Base-by-base conservation (phyloP, 2,888 invertebrate genomes). In the Lithosia quadra region DNA sequence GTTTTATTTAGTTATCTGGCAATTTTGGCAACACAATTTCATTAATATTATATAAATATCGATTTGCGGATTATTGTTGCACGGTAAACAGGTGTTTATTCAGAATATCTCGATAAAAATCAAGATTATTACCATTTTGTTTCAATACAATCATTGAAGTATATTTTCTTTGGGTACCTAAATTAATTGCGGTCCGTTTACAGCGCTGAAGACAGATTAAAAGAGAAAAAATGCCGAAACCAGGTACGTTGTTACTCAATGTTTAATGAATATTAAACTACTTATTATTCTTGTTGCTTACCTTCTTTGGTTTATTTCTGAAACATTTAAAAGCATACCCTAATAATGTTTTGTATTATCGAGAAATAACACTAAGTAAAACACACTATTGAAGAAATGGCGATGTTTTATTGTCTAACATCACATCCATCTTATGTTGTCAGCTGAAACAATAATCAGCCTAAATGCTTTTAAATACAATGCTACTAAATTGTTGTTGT, bases 151-250 rank as follows among this genome's bases (percentile, higher is more conserved):
- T 33, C 36, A 22, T 60, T 60, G 22, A 22, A 39, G 39, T 39
- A n/a, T 24, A 24, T 39, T 24, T 18, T 4, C 9, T 22, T 24
- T 5, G 39, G 39, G 8, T 22, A 4, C 1, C 5, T 59, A 21
- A n/a, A 58, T 34, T 33, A 43, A 4, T 58, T n/a, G 34, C 13
- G 10, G 7, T 21, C 58, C 10, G n/a, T 34, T 34, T 4, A 21
- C 39, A 15, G 15, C 21, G 22, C 13, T 56, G 21, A 21, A 49
- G 8, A 28, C 11, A 8, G 21, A 53, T 5, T 62, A 21, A 43
- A 62, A 28, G 28, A 33, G 22, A 8, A 8, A 75, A 63, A 72
- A 78, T 80, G 78, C 69, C 43, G 9, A 78, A 77, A 66, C 79
- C 67, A 63, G 57, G 78, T 78, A 71, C 77, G 75, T 66, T 55